These are phyloP conservation scores for Pristionchus arcanus DNA, from an alignment of 2,888 invertebrate species.

Conservation along the genomic window DNA sequence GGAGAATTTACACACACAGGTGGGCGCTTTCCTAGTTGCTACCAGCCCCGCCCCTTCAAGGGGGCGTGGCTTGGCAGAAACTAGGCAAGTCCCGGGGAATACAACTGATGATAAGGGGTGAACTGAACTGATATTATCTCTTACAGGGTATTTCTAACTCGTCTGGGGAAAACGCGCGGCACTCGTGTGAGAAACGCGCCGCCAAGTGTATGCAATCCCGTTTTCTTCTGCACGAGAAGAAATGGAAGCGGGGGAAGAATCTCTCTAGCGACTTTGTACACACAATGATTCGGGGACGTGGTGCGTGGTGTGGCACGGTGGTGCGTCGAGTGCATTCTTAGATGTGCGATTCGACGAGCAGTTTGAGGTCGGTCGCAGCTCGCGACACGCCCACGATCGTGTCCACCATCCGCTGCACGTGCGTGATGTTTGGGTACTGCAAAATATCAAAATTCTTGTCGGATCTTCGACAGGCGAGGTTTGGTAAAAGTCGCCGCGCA, in stretches of 20 bases:
- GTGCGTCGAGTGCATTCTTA: neutral
- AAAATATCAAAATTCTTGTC: slow-evolving; percentile 1
- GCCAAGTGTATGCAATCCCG: neutral
- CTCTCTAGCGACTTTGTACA: slow-evolving; percentile 50
- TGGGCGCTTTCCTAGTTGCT: too few species aligned
- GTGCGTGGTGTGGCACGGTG: slow-evolving; percentile 13
- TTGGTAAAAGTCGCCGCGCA: slow-evolving; percentile 1
- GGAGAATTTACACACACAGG: slow-evolving; percentile 13
- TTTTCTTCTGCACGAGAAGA: slow-evolving; percentile 12
- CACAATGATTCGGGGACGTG: neutral
- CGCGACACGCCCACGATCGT: slow-evolving; percentile 91
- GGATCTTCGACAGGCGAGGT: neutral
- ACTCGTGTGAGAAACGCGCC: neutral
- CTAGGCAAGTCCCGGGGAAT: neutral
- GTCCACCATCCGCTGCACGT: slow-evolving; percentile 95
- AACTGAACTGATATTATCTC: slow-evolving; percentile 46
- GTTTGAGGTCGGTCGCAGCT: slow-evolving; percentile 88
- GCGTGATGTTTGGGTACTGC: slow-evolving; percentile 90
- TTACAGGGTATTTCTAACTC: neutral
- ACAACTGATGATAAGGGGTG: neutral
- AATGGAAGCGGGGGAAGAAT: neutral
- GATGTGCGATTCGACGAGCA: slow-evolving; percentile 57
- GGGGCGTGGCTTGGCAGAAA: too few species aligned
- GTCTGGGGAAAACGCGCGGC: neutral
- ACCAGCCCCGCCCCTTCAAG: too few species aligned